A percentile compares a stretch with the other conserved stretches of the same genome.
These are phyloP conservation scores for Paramuricea clavata DNA, from an alignment of 92 coral and sea anemone genomes.

Conservation along the genomic window DNA sequence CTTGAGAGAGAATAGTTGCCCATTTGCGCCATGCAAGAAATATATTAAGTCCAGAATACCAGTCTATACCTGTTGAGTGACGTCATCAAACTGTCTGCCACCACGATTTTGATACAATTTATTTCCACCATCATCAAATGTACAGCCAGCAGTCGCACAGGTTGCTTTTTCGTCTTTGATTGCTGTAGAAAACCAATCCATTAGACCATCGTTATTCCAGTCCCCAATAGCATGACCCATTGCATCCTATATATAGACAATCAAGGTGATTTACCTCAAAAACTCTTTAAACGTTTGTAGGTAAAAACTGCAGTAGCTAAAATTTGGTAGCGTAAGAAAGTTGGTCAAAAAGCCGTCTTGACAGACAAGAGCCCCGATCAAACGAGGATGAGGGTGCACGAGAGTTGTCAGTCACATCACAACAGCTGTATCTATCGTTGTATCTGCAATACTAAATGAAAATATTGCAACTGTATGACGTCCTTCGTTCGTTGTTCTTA, in stretches of 20 bases:
- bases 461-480: no score
- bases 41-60: neutral
- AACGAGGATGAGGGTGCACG: no score
- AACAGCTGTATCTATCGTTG: no score
- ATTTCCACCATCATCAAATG: constrained; percentile 85
- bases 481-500: no score
- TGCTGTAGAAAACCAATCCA: constrained; percentile 97
- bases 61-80: constrained; percentile 72
- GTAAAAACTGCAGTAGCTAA: no score
- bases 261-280: neutral
- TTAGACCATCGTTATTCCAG: constrained; percentile 90
- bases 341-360: no score
- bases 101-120: constrained; percentile 87
- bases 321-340: no score
- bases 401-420: no score
- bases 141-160: constrained; percentile 81
- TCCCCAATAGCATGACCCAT: constrained; percentile 99
- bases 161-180: constrained; percentile 83
- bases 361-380: no score
- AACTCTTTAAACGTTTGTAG: neutral
- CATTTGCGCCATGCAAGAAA: neutral
- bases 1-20: neutral
- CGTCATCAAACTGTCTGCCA: constrained; percentile 75
- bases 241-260: constrained; percentile 80
- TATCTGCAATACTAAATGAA: no score